Percentiles rank a stretch among this genome's conserved stretches.
Evolutionary conservation across 2,797 vertebrate genomes (phyloP).

Genomic region (Loris lydekkerianus): DNA sequence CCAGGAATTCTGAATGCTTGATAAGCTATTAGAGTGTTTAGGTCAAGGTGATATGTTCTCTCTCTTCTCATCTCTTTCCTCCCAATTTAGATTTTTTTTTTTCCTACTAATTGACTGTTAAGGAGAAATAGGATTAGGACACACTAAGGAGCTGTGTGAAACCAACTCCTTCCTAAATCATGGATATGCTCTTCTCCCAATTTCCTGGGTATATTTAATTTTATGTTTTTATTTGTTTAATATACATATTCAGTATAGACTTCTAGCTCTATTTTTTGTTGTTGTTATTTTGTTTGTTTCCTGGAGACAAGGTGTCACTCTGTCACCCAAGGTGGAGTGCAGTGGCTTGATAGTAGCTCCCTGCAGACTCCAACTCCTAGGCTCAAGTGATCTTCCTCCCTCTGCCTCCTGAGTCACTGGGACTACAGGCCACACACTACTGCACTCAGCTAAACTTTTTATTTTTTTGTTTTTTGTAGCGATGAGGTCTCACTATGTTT

Average conservation of each 20-base stretch:
- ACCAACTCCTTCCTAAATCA: neutral
- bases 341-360: neutral
- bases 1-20: neutral
- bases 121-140: neutral
- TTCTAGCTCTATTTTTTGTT: neutral
- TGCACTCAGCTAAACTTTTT: neutral
- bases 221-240: constrained; percentile 41
- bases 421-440: neutral
- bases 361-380: neutral
- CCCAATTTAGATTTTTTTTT: neutral
- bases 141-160: neutral
- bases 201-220: neutral
- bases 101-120: neutral
- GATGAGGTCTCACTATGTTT: neutral
- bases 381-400: neutral
- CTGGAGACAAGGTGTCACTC: neutral
- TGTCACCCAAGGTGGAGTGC: neutral
- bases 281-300: neutral
- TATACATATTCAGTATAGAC: neutral
- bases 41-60: neutral
- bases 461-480: neutral
- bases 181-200: neutral
- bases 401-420: neutral
- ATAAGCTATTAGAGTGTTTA: neutral
- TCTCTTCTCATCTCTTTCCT: neutral